A percentile compares a stretch with the other conserved stretches of the same genome.
Conservation (phyloP, 2,113 vertebrate species). For the Calonectris borealis region DNA sequence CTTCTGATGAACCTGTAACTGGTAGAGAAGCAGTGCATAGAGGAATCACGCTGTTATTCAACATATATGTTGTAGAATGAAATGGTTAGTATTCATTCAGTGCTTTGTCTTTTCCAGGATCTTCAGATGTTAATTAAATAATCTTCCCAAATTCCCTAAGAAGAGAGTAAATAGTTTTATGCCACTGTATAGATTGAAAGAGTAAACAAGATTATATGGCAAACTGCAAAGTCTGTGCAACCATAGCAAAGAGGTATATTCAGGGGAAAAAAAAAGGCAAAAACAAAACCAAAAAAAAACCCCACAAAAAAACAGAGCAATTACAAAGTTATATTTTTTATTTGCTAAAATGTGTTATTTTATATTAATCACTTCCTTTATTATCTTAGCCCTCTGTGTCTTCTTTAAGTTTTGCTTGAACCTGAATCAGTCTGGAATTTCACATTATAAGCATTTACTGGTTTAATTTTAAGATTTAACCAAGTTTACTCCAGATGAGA, state of each 20-base stretch:
- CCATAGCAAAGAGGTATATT: neutral
- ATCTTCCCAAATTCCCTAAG: neutral
- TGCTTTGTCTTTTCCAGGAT: neutral
- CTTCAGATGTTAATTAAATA: neutral
- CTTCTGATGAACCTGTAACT: neutral
- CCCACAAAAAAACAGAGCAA: too few relatives aligned
- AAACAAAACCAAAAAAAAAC: neutral
- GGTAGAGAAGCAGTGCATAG: neutral
- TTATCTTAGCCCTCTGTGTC: neutral
- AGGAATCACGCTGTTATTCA: neutral
- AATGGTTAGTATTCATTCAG: neutral
- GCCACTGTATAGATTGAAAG: neutral
- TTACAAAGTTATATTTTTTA: neutral
- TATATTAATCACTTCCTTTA: neutral
- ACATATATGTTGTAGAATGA: neutral
- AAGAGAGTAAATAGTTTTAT: neutral
- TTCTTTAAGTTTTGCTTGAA: neutral
- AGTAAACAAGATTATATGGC: neutral
- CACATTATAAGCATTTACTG: neutral
- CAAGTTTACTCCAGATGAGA: neutral
- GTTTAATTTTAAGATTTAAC: neutral
- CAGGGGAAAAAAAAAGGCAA: too few relatives aligned
- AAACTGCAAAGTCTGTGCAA: neutral
- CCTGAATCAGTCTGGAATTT: neutral
- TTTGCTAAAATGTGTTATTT: neutral